phyloP scores from a whole-genome alignment of 2,888 invertebrate species.

The Eristalis intricaria region DNA sequence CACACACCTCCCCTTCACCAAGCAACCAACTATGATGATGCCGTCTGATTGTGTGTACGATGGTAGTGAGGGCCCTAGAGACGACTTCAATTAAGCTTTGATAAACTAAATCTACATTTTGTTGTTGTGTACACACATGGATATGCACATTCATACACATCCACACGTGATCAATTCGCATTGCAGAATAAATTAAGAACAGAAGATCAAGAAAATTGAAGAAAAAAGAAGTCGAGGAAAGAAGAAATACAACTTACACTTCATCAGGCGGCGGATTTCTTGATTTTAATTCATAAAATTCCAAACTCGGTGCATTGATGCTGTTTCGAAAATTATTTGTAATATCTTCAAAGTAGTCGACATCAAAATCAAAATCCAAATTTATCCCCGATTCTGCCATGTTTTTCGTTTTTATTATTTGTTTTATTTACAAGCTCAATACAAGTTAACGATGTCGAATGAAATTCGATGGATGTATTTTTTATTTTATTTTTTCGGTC shows the following conservation, averaged over 20 bases:
- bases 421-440: conserved; percentile 11
- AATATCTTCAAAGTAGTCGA: conserved; percentile 77
- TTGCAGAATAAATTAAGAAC: conserved; percentile 20
- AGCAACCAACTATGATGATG: too few species aligned
- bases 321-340: conserved; percentile 77
- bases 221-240: background rate
- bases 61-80: background rate
- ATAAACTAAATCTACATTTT: background rate
- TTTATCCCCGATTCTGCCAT: conserved; percentile 85
- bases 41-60: too few species aligned
- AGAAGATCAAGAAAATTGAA: background rate
- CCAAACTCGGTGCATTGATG: conserved; percentile 78
- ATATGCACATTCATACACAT: background rate
- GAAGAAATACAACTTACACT: conserved; percentile 82
- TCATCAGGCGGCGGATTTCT: conserved; percentile 83
- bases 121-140: background rate
- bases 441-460: too few species aligned
- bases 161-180: conserved; percentile 44
- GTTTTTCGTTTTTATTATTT: conserved; percentile 26
- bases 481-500: background rate
- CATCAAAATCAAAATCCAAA: conserved; percentile 85
- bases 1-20: background rate
- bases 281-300: conserved; percentile 85
- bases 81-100: conserved; percentile 39
- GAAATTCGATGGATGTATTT: background rate